Percentiles rank a stretch among this genome's conserved stretches.
phyloP scores from a whole-genome alignment of 2,888 invertebrate species.

The Alentia gelatinosa region DNA sequence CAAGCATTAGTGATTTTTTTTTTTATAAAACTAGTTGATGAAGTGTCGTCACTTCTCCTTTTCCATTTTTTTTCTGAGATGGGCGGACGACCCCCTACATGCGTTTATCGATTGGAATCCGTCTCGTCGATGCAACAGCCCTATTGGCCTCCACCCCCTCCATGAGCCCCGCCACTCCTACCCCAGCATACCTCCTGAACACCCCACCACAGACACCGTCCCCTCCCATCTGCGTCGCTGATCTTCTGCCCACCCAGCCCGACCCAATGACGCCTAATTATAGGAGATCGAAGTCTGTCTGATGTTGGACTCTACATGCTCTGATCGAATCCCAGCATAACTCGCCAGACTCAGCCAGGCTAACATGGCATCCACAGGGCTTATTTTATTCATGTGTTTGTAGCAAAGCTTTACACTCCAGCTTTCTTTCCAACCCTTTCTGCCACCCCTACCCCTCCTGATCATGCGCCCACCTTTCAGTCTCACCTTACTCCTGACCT shows the following conservation, averaged over 20 bases:
- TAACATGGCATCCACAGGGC: background rate
- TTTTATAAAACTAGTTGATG: background rate
- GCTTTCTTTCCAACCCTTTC: background rate
- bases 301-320: background rate
- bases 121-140: background rate
- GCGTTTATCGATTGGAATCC: background rate
- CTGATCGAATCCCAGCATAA: background rate
- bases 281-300: background rate
- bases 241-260: background rate
- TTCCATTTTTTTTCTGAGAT: too few relatives aligned
- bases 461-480: background rate
- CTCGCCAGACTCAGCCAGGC: background rate
- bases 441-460: background rate
- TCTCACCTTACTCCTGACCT: background rate
- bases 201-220: background rate
- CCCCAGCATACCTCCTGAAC: background rate
- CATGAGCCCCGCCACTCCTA: background rate
- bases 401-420: background rate
- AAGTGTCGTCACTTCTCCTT: too few relatives aligned
- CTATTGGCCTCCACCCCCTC: background rate
- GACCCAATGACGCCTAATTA: background rate
- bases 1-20: background rate
- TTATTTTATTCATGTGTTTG: background rate
- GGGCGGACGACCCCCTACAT: background rate
- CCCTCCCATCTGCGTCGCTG: background rate